Evolutionary conservation across 2,113 vertebrate species (phyloP).

Genomic region (Lasiurus cinereus): DNA sequence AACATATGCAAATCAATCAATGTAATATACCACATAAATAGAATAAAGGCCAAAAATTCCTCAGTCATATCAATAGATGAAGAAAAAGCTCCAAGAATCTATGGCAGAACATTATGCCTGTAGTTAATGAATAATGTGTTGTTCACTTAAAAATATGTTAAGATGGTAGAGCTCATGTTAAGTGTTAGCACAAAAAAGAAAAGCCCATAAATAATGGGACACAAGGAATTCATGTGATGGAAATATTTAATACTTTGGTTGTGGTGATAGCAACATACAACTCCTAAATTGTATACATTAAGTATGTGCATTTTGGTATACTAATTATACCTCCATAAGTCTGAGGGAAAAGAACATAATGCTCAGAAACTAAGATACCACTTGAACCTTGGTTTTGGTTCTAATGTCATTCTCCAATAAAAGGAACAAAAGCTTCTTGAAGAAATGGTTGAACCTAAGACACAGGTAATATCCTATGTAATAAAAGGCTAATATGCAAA

Average conservation of each 20-base stretch:
- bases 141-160: too few species aligned
- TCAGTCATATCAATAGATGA: too few species aligned
- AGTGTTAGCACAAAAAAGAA: not conserved
- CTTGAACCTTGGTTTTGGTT: not conserved
- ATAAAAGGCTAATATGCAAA: too few species aligned
- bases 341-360: not conserved
- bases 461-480: not conserved
- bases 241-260: not conserved
- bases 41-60: too few species aligned
- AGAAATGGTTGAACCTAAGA: not conserved
- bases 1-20: too few species aligned
- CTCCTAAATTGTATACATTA: not conserved
- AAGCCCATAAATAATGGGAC: not conserved
- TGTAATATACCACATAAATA: too few species aligned
- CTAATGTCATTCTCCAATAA: not conserved
- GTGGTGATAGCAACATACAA: not conserved
- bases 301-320: not conserved
- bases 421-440: too few species aligned
- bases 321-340: too few species aligned
- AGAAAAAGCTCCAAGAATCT: too few species aligned
- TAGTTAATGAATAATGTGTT: not conserved
- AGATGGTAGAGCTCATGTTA: not conserved
- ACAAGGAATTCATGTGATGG: not conserved
- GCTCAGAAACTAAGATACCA: not conserved
- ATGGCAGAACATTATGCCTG: not conserved